These are phyloP conservation scores for Lasiommata megera DNA, from an alignment of 2,888 invertebrate genomes.

Conservation along the genomic window DNA sequence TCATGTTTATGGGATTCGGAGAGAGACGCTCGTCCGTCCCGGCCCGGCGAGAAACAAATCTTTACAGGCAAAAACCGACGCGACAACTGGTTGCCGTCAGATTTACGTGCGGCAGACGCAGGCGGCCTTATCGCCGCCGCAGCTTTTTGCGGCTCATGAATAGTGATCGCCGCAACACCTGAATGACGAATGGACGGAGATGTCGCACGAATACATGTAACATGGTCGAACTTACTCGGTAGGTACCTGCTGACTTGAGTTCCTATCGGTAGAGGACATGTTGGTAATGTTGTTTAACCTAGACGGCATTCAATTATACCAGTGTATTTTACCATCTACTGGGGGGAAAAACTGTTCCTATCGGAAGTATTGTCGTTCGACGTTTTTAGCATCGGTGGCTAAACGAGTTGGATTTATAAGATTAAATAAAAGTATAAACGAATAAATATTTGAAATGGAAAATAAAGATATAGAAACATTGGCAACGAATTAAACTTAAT, in stretches of 20 bases:
- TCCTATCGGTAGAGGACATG: too few relatives aligned
- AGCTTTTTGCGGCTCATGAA: neutral
- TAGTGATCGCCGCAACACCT: conserved; percentile 16
- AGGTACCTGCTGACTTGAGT: neutral
- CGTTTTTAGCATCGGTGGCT: too few relatives aligned
- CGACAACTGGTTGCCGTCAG: conserved; percentile 78
- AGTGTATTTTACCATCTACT: too few relatives aligned
- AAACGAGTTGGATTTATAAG: too few relatives aligned
- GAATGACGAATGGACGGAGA: conserved; percentile 1
- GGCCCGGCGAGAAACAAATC: conserved; percentile 69
- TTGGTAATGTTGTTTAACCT: too few relatives aligned
- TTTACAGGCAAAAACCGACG: conserved; percentile 77
- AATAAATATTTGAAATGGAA: too few relatives aligned
- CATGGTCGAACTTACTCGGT: neutral
- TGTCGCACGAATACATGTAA: neutral
- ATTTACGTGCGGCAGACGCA: conserved; percentile 51
- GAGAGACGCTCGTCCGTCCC: conserved; percentile 64
- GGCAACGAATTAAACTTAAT: too few relatives aligned
- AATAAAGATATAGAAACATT: too few relatives aligned
- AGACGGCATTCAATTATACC: too few relatives aligned
- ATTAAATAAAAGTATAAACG: too few relatives aligned
- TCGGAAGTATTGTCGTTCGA: too few relatives aligned
- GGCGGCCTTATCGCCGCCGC: neutral
- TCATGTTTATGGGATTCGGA: conserved; percentile 80
- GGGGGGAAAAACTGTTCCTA: too few relatives aligned